Base-by-base conservation (phyloP, 1,140 invertebrate genomes). In the Ladona fulva region DNA sequence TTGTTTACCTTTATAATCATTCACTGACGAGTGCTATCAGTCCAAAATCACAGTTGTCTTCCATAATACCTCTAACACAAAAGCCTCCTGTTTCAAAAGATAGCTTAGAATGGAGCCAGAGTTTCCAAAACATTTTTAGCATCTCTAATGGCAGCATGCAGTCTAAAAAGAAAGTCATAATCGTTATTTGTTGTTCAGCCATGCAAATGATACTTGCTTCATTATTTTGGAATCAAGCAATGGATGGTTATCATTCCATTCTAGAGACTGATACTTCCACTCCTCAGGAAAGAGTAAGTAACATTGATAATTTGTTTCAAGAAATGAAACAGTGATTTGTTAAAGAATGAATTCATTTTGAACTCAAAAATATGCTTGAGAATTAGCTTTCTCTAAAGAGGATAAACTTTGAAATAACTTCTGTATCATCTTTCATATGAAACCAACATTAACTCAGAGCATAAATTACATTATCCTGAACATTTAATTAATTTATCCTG, bases 141-240 rank as follows among this genome's bases (percentile, higher is more conserved):
- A 22, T 22, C 52, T 22, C 14, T 66, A 66, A 66, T n/a, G n/a
- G 16, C 14, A 66, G 14, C n/a, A 5, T 24, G 5, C 74, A 75
- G 19, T 25, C 19, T 19, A 75, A 75, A 10, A 25, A 24, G 16
- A 75, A 24, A 42, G 74, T 42, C n/a, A 5, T 75, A 19, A 75
- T 42, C 19, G 29, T 24, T n/a, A n/a, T 75, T 24, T 16, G 19
- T 42, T 75, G 74, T 42, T 25, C 74, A 25, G 74, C 74, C 16
- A 16, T 91, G 3, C 92, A 93, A 81, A 85, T 94, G 80, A 81
- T 92, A 29, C 82, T 94, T 0, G 91, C 90, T 76, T 93, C 92
- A 8, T 85, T 90, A 78, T 89, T 90, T 3, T 95, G 93, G 93
- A 94, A 95, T 86, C 88, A 92, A 14, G 94, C 93, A 79, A 93